A percentile compares a stretch with the other conserved stretches of the same genome.
Conservation (phyloP, 2,797 vertebrate species). For the Melanotaenia maccullochi region DNA sequence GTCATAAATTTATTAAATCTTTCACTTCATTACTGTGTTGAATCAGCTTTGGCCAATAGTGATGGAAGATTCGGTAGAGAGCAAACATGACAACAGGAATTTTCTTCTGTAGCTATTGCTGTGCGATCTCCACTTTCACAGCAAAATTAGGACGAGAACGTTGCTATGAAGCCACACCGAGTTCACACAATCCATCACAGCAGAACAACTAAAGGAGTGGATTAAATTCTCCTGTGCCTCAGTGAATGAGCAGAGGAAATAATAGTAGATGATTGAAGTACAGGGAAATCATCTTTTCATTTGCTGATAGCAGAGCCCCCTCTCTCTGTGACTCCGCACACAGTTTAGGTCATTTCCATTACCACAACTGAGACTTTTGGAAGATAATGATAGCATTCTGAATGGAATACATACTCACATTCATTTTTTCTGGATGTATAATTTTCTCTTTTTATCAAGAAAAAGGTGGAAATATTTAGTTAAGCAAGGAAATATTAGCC, state of each 20-base stretch:
- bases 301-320: conserved; percentile 41
- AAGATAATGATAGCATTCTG: conserved; percentile 57
- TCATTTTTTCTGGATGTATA: conserved; percentile 39
- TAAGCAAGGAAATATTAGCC: conserved; percentile 60
- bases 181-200: conserved; percentile 24
- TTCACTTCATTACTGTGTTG: conserved; percentile 56
- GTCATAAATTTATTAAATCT: conserved; percentile 61
- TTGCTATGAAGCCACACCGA: conserved; percentile 8
- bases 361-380: conserved; percentile 47
- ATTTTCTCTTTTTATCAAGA: conserved; percentile 51
- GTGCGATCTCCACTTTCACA: conserved; percentile 7
- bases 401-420: conserved; percentile 62
- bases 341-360: conserved; percentile 75
- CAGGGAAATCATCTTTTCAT: conserved; percentile 43
- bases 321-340: conserved; percentile 63
- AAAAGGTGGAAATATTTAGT: conserved; percentile 50
- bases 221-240: conserved; percentile 41
- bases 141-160: conserved; percentile 12
- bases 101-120: conserved; percentile 13
- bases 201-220: conserved; percentile 22
- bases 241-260: conserved; percentile 51
- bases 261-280: conserved; percentile 52
- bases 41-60: conserved; percentile 46
- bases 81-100: conserved; percentile 8
- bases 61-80: conserved; percentile 18